Percentiles rank a stretch among this genome's conserved stretches.
phyloP scores from a whole-genome alignment of 2,797 vertebrate genomes.

The Ispidina picta region DNA sequence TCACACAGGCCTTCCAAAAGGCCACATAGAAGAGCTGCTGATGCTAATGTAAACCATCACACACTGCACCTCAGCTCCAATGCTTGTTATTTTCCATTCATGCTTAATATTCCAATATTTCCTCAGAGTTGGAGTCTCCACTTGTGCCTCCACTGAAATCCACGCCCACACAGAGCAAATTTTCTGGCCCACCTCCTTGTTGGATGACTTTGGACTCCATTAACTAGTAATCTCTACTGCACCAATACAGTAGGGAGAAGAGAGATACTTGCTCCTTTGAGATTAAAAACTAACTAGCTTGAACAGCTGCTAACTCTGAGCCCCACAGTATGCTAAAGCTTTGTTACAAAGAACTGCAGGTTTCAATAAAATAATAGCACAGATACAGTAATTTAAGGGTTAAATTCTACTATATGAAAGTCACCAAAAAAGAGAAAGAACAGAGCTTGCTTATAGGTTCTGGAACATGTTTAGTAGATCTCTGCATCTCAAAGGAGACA shows the following conservation, averaged over 20 bases:
- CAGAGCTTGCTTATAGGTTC: not conserved
- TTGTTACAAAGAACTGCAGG: fast-evolving
- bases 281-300: not conserved
- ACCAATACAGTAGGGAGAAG: not conserved
- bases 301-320: not conserved
- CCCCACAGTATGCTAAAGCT: not conserved
- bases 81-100: not conserved
- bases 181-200: not conserved
- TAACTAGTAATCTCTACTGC: not conserved
- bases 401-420: not conserved
- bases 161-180: not conserved
- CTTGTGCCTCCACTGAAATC: not conserved
- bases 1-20: not conserved
- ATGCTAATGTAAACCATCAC: not conserved
- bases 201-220: not conserved
- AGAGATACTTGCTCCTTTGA: not conserved
- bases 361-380: not conserved
- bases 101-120: not conserved
- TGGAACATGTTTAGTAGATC: not conserved
- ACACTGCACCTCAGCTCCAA: not conserved
- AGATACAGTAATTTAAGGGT: not conserved
- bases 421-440: not conserved
- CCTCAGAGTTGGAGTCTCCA: not conserved
- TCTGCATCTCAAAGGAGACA: not conserved
- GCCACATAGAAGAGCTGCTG: not conserved